Conservation (phyloP, 2,797 vertebrate species). For the Falco peregrinus region DNA sequence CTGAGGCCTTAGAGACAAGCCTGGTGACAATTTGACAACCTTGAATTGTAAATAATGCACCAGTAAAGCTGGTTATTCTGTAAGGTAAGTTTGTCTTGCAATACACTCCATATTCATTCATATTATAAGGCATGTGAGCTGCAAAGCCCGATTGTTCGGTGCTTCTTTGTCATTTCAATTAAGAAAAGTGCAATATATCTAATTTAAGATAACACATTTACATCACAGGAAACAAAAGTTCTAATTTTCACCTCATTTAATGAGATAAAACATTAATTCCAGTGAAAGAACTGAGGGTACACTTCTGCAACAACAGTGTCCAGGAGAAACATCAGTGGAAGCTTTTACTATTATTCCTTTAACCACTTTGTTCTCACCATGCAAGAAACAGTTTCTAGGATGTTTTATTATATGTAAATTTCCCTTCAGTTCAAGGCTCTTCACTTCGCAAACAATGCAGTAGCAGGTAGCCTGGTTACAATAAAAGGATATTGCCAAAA, state of each 20-base stretch:
- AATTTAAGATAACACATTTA: background rate
- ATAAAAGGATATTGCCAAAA: slow-evolving; percentile 10
- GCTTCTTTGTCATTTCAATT: background rate
- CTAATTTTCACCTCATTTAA: background rate
- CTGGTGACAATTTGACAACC: background rate
- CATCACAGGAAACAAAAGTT: background rate
- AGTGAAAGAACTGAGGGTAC: background rate
- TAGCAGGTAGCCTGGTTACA: background rate
- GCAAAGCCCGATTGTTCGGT: background rate
- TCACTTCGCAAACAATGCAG: slow-evolving; percentile 25
- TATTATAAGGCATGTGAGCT: background rate
- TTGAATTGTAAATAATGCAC: background rate
- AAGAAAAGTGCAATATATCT: background rate
- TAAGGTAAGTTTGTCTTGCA: background rate
- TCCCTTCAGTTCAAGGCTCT: background rate
- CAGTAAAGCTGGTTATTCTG: background rate
- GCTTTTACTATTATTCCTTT: background rate
- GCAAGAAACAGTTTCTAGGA: background rate
- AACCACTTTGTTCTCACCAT: background rate
- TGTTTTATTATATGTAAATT: background rate
- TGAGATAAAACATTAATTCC: background rate
- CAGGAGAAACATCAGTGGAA: background rate
- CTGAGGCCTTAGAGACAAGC: background rate
- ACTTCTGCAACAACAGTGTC: background rate
- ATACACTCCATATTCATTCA: background rate